Conservation (phyloP, 2,113 vertebrate species). For the Plotosus lineatus region DNA sequence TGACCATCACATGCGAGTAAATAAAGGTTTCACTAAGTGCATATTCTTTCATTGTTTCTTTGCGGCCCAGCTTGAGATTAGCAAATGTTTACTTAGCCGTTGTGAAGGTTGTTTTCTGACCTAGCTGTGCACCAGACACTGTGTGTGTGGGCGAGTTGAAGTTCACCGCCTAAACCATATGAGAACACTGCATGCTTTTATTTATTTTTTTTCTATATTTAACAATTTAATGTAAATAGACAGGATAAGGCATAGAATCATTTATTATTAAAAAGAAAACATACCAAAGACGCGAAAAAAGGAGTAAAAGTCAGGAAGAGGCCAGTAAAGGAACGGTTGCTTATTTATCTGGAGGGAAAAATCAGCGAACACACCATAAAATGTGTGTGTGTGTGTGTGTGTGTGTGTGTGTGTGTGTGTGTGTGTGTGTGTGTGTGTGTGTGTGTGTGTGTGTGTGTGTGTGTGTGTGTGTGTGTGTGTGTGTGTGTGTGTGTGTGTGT, state of each 20-base stretch:
- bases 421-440: constrained; percentile 5
- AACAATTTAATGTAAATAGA: constrained; percentile 50
- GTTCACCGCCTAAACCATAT: constrained; percentile 21
- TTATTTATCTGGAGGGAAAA: constrained; percentile 52
- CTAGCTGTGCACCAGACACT: constrained; percentile 53
- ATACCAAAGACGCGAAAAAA: constrained; percentile 47
- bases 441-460: constrained; percentile 28
- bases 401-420: constrained; percentile 53
- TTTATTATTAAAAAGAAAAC: constrained; percentile 57
- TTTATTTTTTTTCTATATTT: constrained; percentile 42
- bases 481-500: constrained; percentile 17
- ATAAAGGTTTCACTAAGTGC: neutral
- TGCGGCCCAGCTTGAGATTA: constrained; percentile 55
- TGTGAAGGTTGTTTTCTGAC: constrained; percentile 59
- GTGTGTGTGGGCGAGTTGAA: constrained; percentile 51
- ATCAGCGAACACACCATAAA: constrained; percentile 27
- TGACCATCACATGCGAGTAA: neutral
- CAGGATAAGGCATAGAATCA: constrained; percentile 42
- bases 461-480: constrained; percentile 56
- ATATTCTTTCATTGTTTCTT: constrained; percentile 52
- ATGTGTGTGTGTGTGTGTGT: constrained; percentile 31
- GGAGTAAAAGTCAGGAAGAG: constrained; percentile 50
- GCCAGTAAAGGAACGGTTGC: constrained; percentile 55
- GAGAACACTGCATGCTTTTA: constrained; percentile 31
- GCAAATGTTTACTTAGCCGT: constrained; percentile 60